Evolutionary conservation across 2,888 invertebrate species (phyloP).

Genomic region (Cosmorhoe ocellata): DNA sequence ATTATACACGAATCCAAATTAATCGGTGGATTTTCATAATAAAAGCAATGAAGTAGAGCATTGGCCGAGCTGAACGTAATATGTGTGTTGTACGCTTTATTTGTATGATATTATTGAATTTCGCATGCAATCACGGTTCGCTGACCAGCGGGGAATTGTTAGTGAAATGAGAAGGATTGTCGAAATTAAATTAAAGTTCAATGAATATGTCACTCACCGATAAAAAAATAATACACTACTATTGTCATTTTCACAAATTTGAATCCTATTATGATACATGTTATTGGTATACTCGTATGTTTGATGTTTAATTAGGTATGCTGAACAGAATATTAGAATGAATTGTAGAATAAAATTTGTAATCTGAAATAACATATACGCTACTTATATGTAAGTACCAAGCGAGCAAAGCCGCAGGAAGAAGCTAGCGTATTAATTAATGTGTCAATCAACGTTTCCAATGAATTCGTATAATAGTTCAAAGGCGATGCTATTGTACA

Average conservation of each 20-base stretch:
- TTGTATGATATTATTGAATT: slow-evolving; percentile 44
- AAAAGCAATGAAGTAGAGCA: slow-evolving; percentile 34
- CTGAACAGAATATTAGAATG: too few species aligned
- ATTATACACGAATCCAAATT: slow-evolving; percentile 27
- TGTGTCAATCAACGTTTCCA: slow-evolving; percentile 22
- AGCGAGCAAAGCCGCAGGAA: too few species aligned
- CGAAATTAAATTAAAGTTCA: slow-evolving; percentile 54
- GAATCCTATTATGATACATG: slow-evolving; percentile 36
- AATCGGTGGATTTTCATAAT: slow-evolving; percentile 40
- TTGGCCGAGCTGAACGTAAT: slow-evolving; percentile 34
- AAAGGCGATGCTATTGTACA: slow-evolving; percentile 19
- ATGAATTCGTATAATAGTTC: slow-evolving; percentile 31
- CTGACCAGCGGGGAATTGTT: slow-evolving; percentile 42
- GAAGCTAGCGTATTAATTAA: slow-evolving; percentile 36
- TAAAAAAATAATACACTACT: slow-evolving; percentile 46
- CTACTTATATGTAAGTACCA: too few species aligned
- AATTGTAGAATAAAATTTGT: too few species aligned
- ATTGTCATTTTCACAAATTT: slow-evolving; percentile 38
- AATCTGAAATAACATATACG: too few species aligned
- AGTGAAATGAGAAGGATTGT: slow-evolving; percentile 46
- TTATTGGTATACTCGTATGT: too few species aligned
- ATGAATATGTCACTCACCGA: slow-evolving; percentile 53
- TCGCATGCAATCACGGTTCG: slow-evolving; percentile 37
- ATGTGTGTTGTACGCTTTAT: not conserved
- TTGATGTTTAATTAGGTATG: too few species aligned